Percentiles rank a stretch among this genome's conserved stretches.
These are phyloP conservation scores for Corydoras maculifer DNA, from an alignment of 2,113 vertebrate species.

Conservation along the genomic window DNA sequence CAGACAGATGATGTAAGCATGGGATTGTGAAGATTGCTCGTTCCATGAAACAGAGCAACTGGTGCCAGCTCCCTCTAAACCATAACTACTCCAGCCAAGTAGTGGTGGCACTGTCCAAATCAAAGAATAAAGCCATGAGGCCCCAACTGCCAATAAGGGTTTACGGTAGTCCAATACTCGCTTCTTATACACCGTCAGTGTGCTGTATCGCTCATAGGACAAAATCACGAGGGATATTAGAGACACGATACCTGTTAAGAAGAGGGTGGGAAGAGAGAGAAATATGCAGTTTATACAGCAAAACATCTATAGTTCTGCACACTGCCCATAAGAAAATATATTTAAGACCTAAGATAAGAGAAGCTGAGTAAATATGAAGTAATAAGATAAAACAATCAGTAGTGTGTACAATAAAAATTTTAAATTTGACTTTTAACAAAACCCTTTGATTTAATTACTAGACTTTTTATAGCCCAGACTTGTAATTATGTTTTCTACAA, in stretches of 20 bases:
- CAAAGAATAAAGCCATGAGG: conserved; percentile 79
- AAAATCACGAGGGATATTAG: conserved; percentile 79
- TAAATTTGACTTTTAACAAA: too few relatives aligned
- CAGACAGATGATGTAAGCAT: conserved; percentile 79
- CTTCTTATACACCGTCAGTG: conserved; percentile 75
- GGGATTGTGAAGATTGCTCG: conserved; percentile 60
- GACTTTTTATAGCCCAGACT: too few relatives aligned
- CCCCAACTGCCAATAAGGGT: conserved; percentile 69
- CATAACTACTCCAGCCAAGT: conserved; percentile 82
- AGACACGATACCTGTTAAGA: conserved; percentile 74
- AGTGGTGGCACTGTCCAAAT: conserved; percentile 81
- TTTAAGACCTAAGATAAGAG: too few relatives aligned
- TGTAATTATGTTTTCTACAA: too few relatives aligned
- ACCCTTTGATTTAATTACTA: too few relatives aligned
- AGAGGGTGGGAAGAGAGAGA: conserved; percentile 8
- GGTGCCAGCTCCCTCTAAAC: conserved; percentile 74
- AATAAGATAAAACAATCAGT: too few relatives aligned
- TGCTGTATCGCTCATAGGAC: conserved; percentile 82
- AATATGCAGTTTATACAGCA: not conserved
- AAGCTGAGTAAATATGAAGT: too few relatives aligned
- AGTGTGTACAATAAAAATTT: too few relatives aligned
- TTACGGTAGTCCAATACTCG: conserved; percentile 62
- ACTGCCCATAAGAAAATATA: too few relatives aligned
- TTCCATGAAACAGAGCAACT: conserved; percentile 83
- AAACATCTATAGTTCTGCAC: not conserved